Base-by-base conservation (phyloP, 2,797 vertebrate species). In the Hippoglossus hippoglossus region DNA sequence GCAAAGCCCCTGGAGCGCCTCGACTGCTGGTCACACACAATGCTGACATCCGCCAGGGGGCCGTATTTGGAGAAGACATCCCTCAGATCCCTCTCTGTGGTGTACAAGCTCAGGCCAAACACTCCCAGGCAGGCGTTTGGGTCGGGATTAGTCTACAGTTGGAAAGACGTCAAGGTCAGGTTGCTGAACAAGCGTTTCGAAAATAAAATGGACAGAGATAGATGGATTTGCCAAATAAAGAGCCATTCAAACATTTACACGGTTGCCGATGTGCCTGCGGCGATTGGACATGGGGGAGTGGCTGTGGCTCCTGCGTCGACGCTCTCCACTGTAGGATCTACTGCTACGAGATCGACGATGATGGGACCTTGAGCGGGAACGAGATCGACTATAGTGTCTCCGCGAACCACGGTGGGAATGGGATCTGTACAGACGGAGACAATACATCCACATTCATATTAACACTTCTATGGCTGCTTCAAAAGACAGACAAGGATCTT, bases 21-120 rank as follows among this genome's bases (percentile, higher is more conserved):
- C 0, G 97, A 99, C 83, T 98, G 97, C 89, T 98, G 97, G 85
- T 99, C 97, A 13, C 97, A 98, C 36, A 99, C 97, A 6, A 99
- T 98, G 77, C 90, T 94, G 67, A 99, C 97, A 15, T 96, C 96
- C 0, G 95, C 91, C 75, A 99, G 94, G 19, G 96, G 98, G 34
- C 97, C 97, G 3, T 99, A 98, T 81, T 98, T 98, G 47, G 97
- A 98, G 89, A 99, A 99, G 3, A 99, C 97, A 47, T 98, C 97
- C 82, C 96, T 96, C 74, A 99, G 93, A 81, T 99, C 97, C 75
- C 97, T 94, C 71, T 99, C 98, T 46, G 97, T 97, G 73, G 97
- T 99, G 89, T 98, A 98, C 59, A 99, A 91, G 59, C 98, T 99
- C 89, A 99, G 89, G 8, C 98, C 97, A 91, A 99, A 99, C 71